phyloP scores from a whole-genome alignment of 1,140 invertebrate species.

The Diploscapter pachys region DNA sequence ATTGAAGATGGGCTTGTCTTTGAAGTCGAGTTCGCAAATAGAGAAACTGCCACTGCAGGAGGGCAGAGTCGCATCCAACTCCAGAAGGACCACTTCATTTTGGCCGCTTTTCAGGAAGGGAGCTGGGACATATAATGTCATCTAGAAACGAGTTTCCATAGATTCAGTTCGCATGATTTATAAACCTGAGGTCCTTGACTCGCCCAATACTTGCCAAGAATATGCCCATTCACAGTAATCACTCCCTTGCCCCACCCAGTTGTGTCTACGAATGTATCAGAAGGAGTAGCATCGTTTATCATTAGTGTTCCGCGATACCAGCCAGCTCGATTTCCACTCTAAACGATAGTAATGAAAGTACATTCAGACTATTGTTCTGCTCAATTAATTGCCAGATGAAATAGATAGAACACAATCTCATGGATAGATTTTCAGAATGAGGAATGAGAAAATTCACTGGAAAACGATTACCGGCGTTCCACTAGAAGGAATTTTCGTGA shows the following conservation, averaged over 20 bases:
- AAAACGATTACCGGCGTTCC: no score
- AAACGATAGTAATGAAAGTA: no score
- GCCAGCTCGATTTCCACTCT: no score
- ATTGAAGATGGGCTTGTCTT: no score
- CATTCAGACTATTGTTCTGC: no score
- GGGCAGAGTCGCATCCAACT: slow-evolving; percentile 11
- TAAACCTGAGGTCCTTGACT: slow-evolving; percentile 31
- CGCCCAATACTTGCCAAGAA: slow-evolving; percentile 40
- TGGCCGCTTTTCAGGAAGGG: slow-evolving; percentile 19
- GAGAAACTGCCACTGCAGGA: no score
- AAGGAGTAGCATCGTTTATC: slow-evolving; percentile 1
- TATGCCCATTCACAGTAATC: slow-evolving; percentile 31
- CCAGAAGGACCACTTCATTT: slow-evolving; percentile 34
- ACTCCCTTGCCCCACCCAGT: slow-evolving; percentile 38
- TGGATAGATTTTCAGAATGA: no score
- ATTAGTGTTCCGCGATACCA: neutral
- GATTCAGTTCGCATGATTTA: neutral
- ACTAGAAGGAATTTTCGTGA: no score
- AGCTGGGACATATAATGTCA: slow-evolving; percentile 36
- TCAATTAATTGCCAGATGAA: no score
- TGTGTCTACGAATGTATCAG: slow-evolving; percentile 37
- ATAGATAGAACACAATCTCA: no score
- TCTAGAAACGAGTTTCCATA: slow-evolving; percentile 9
- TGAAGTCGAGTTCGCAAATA: no score
- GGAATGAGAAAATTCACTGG: no score